phyloP scores from a whole-genome alignment of 1,140 invertebrate genomes.

The Drosophila ercepeae region DNA sequence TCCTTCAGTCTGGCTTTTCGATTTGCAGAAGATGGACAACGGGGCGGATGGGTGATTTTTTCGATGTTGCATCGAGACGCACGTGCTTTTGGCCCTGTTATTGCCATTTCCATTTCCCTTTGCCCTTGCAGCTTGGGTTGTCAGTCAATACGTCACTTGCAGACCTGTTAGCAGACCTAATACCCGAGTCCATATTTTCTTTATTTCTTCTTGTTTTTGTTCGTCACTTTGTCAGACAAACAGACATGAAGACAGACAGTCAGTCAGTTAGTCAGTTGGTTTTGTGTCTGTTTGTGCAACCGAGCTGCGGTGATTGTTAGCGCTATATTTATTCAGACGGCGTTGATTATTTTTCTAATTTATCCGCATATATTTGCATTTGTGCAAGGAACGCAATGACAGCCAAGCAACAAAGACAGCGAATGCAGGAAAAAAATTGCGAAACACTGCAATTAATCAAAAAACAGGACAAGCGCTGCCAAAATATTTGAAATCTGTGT shows the following conservation, averaged over 20 bases:
- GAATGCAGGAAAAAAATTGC: conserved; percentile 1
- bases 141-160: conserved; percentile 48
- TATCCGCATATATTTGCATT: conserved; percentile 56
- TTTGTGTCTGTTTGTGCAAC: conserved; percentile 36
- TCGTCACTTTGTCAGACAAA: not conserved
- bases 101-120: not conserved
- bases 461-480: conserved; percentile 29
- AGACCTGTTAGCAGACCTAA: conserved; percentile 4
- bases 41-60: conserved; percentile 22
- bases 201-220: not conserved
- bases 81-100: conserved; percentile 15
- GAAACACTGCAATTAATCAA: conserved; percentile 43
- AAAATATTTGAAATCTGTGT: conserved; percentile 12
- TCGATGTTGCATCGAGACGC: conserved; percentile 7
- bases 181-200: not conserved
- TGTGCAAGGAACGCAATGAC: conserved; percentile 26
- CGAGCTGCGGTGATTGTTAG: conserved; percentile 48
- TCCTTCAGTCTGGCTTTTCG: too few relatives aligned
- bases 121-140: conserved; percentile 16
- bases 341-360: conserved; percentile 55
- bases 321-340: conserved; percentile 53
- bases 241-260: too few relatives aligned
- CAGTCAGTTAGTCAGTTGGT: not conserved
- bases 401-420: conserved; percentile 3
- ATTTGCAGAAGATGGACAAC: conserved; percentile 5